phyloP scores from a whole-genome alignment of 2,888 invertebrate species.

The Trimorus sp. region DNA sequence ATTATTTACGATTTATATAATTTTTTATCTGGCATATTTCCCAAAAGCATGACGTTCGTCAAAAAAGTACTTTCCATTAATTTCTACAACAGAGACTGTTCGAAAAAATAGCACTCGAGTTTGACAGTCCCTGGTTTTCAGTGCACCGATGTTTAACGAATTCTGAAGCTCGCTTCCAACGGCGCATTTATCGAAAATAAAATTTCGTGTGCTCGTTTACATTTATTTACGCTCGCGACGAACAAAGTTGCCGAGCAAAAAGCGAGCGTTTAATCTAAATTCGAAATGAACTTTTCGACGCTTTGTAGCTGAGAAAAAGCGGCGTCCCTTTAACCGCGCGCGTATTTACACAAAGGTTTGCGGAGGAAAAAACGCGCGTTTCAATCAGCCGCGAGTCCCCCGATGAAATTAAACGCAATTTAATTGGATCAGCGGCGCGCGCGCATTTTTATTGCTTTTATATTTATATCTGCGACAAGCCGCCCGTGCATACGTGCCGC shows the following conservation, averaged over 20 bases:
- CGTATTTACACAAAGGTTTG: conserved; percentile 32
- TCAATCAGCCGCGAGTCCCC: conserved; percentile 28
- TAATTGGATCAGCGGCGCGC: conserved; percentile 30
- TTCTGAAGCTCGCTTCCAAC: no score
- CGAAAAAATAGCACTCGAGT: no score
- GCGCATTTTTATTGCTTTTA: conserved; percentile 17
- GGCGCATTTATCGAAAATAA: no score
- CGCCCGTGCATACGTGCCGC: conserved; percentile 13
- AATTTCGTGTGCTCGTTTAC: no score
- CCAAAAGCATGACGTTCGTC: no score
- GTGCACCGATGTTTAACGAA: no score
- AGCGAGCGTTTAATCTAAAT: conserved; percentile 14
- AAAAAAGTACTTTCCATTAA: no score
- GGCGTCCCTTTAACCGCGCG: conserved; percentile 27
- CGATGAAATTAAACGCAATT: conserved; percentile 40
- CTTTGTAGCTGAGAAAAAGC: conserved; percentile 10
- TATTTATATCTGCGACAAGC: conserved; percentile 17
- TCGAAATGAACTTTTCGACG: conserved; percentile 11
- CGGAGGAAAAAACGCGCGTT: conserved; percentile 18
- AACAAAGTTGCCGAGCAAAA: neutral
- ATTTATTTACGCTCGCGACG: neutral
- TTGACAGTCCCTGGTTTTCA: no score
- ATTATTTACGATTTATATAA: no score
- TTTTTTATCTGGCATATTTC: no score
- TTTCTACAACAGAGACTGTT: no score